Percentiles rank a stretch among this genome's conserved stretches.
These are phyloP conservation scores for Altica lythri DNA, from an alignment of 2,888 invertebrate genomes.

Conservation along the genomic window DNA sequence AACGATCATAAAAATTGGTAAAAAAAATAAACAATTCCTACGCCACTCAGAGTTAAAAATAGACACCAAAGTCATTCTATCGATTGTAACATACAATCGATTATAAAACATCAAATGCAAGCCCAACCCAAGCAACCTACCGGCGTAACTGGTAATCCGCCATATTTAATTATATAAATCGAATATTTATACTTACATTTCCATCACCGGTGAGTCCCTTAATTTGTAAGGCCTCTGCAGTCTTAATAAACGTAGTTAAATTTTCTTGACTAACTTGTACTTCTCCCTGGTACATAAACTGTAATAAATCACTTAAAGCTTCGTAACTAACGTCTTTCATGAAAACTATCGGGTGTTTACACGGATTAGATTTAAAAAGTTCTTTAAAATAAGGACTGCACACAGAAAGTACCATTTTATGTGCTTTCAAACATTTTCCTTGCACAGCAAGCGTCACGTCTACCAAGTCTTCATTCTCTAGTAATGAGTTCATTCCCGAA, in stretches of 20 bases:
- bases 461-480: constrained; percentile 56
- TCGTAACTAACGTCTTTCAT: constrained; percentile 64
- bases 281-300: constrained; percentile 67
- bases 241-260: constrained; percentile 55
- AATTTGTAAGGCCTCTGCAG: constrained; percentile 56
- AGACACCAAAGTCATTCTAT: too few species aligned
- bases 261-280: constrained; percentile 58
- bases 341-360: constrained; percentile 68
- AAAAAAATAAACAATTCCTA: too few species aligned
- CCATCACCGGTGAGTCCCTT: constrained; percentile 56
- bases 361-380: constrained; percentile 69
- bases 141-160: background rate
- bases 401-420: constrained; percentile 72
- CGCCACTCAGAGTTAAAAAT: too few species aligned
- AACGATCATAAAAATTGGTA: too few species aligned
- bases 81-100: too few species aligned
- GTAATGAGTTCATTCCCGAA: constrained; percentile 64
- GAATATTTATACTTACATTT: constrained; percentile 47
- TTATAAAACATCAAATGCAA: too few species aligned
- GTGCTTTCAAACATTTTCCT: constrained; percentile 70
- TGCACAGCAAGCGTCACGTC: constrained; percentile 57
- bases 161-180: constrained; percentile 3
- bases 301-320: constrained; percentile 62
- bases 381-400: constrained; percentile 74
- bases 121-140: too few species aligned